Conservation (phyloP, 2,888 invertebrate genomes). For the Adineta ricciae region DNA sequence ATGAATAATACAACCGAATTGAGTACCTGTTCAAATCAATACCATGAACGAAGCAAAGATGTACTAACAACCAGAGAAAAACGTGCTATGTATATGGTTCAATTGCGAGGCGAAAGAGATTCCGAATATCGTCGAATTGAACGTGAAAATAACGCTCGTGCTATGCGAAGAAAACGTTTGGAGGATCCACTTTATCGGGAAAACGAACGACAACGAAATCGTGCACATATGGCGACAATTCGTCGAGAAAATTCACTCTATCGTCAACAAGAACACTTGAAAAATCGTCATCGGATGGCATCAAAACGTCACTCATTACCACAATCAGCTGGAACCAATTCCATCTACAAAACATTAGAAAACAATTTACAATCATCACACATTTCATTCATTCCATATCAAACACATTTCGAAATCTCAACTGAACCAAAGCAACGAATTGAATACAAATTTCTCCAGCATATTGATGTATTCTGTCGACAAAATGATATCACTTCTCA, state of each 20-base stretch:
- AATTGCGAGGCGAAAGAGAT: not conserved
- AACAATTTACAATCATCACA: slow-evolving; percentile 15
- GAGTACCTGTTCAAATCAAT: too few relatives aligned
- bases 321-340: not conserved
- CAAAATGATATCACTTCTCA: not conserved
- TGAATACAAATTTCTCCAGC: not conserved
- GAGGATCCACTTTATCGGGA: slow-evolving; percentile 1
- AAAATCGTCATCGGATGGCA: not conserved
- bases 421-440: not conserved
- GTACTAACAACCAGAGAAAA: not conserved
- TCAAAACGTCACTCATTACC: not conserved
- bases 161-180: not conserved
- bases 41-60: too few relatives aligned
- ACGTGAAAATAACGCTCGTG: slow-evolving; percentile 11
- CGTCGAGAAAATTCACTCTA: not conserved
- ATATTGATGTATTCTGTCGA: not conserved
- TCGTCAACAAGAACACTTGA: not conserved
- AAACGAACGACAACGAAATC: not conserved
- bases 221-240: not conserved
- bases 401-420: not conserved
- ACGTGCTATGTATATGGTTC: not conserved
- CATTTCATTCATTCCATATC: slow-evolving; percentile 15
- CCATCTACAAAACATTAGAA: not conserved
- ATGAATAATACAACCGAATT: not conserved
- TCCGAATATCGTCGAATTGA: slow-evolving; percentile 18